Conservation (phyloP, 2,113 vertebrate species). For the Ophthalmolycus amberensis region DNA sequence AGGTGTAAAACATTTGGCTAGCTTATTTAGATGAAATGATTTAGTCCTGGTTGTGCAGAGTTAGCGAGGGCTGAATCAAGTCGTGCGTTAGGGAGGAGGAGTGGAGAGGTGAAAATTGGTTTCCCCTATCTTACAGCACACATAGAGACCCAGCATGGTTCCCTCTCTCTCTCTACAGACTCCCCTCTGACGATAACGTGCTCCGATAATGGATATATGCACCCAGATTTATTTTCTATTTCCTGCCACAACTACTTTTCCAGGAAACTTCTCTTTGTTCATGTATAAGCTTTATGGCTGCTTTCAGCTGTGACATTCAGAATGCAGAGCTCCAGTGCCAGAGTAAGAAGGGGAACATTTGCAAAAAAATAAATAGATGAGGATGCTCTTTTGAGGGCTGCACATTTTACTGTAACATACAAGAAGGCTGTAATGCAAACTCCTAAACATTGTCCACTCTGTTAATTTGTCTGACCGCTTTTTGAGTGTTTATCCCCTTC, state of each 20-base stretch:
- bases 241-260: constrained; percentile 73
- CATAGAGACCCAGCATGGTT: constrained; percentile 70
- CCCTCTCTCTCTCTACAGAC: constrained; percentile 63
- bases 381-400: constrained; percentile 29
- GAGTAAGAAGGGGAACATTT: constrained; percentile 46
- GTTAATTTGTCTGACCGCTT: constrained; percentile 28
- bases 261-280: constrained; percentile 62
- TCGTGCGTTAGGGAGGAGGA: constrained; percentile 59
- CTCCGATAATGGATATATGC: constrained; percentile 79
- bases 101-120: constrained; percentile 80
- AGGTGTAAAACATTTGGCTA: constrained; percentile 84
- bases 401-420: constrained; percentile 40
- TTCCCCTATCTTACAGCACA: constrained; percentile 80
- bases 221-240: constrained; percentile 81
- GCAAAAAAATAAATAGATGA: constrained; percentile 37
- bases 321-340: constrained; percentile 40
- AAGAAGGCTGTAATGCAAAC: constrained; percentile 35
- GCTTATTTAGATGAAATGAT: constrained; percentile 84
- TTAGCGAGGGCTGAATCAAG: constrained; percentile 71
- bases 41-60: constrained; percentile 68
- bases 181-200: constrained; percentile 75
- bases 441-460: constrained; percentile 41
- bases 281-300: constrained; percentile 66
- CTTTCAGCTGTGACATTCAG: constrained; percentile 68
- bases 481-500: constrained; percentile 17